These are phyloP conservation scores for Gortyna flavago DNA, from an alignment of 2,888 invertebrate species.

Conservation along the genomic window DNA sequence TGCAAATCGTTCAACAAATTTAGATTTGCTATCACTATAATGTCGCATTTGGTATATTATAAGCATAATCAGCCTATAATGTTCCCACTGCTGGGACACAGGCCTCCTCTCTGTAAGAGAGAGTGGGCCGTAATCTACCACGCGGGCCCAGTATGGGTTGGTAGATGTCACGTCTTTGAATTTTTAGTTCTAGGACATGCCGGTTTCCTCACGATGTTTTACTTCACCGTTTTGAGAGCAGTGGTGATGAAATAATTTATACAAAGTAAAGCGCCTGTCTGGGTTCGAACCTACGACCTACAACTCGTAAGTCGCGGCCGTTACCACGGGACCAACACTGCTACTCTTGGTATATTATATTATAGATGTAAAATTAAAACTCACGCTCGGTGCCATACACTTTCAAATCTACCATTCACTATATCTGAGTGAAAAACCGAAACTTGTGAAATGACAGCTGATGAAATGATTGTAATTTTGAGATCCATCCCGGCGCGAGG, in stretches of 20 bases:
- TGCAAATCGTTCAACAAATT: slow-evolving; percentile 47
- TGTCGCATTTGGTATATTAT: slow-evolving; percentile 4
- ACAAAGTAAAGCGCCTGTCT: not conserved
- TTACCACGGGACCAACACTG: not conserved
- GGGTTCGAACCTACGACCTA: not conserved
- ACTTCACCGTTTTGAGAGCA: not conserved
- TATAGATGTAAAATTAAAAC: slow-evolving; percentile 13
- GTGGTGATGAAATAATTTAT: not conserved
- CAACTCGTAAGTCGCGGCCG: not conserved
- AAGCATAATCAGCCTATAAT: not conserved
- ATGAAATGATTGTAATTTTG: slow-evolving; percentile 76
- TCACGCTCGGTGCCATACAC: slow-evolving; percentile 11
- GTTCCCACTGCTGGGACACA: not conserved
- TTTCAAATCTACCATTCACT: slow-evolving; percentile 30
- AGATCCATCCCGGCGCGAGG: slow-evolving; percentile 81
- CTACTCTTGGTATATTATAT: not conserved
- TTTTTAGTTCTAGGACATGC: not conserved
- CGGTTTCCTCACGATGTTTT: not conserved
- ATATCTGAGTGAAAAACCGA: slow-evolving; percentile 47
- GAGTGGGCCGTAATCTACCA: not conserved
- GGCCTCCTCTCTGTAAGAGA: not conserved
- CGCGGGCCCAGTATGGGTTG: not conserved
- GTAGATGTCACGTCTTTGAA: not conserved
- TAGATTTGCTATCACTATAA: slow-evolving; percentile 37
- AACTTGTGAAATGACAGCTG: slow-evolving; percentile 64